Base-by-base conservation (phyloP, 2,888 invertebrate species). In the Drosophila lacicola region DNA sequence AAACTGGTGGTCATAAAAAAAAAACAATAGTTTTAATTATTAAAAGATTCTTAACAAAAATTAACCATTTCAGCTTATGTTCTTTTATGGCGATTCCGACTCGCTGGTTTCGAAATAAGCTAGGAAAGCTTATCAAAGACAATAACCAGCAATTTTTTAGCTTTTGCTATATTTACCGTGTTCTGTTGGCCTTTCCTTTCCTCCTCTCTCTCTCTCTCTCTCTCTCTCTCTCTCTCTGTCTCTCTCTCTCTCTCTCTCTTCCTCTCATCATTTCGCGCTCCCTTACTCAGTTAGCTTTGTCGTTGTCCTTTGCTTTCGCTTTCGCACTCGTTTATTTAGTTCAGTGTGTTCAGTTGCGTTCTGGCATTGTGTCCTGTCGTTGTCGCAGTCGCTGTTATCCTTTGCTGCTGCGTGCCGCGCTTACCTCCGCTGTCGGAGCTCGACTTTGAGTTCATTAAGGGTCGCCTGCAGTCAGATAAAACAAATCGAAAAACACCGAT, bases 341-440 rank as follows among this genome's bases (percentile, higher is more conserved):
- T 89, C 80, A 88, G 87, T 84, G 78, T 90, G 87, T 80, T 91
- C 78, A 86, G 89, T 88, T 78, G 72, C 64, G 78, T 86, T 78
- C 65, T 82, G 83, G 81, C 83, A 71, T 85, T 72, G 82, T 82
- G 72, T 85, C 88, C 81, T 87, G 70, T 79, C 84, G 88, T 62
- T 86, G 70, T 79, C 72, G 75, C 56, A 10, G 34, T 44, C 66
- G 19, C 68, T 71, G 68, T 51, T 61, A 34, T 67, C 53, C 45
- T 45, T 56, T 54, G 49, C 56, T 29, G 29, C 33, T 69, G 78
- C 60, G 42, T 58, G 44, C 57, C 64, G 68, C 72, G 75, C 70
- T 73, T 72, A 69, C 65, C 76, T 73, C 50, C 82, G 66, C 67
- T 58, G 49, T 68, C 39, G 29, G 56, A 54, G 60, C 60, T 72